Conservation (phyloP, 2,888 invertebrate species). For the Drosophila neonasuta region DNA sequence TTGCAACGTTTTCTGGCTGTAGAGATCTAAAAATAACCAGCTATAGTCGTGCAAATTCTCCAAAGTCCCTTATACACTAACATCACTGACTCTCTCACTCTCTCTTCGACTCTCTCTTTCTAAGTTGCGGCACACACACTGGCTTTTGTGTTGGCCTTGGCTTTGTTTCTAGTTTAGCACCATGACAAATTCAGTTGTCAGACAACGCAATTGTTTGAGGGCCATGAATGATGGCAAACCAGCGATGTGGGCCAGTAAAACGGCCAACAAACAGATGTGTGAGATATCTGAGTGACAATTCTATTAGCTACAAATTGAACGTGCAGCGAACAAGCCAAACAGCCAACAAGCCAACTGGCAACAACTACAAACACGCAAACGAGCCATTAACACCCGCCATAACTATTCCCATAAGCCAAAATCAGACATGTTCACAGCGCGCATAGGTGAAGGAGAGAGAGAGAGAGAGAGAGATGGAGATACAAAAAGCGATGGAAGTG, state of each 20-base stretch:
- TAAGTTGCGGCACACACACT: slow-evolving; percentile 41
- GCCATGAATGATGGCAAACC: slow-evolving; percentile 64
- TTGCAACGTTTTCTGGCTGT: slow-evolving; percentile 37
- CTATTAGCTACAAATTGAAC: slow-evolving; percentile 70
- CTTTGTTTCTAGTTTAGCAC: slow-evolving; percentile 65
- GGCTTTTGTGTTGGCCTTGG: slow-evolving; percentile 58
- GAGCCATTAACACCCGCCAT: slow-evolving; percentile 66
- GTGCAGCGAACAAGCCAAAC: slow-evolving; percentile 16
- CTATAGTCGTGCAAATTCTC: slow-evolving; percentile 22
- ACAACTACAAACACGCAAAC: slow-evolving; percentile 57
- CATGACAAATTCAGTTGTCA: slow-evolving; percentile 76
- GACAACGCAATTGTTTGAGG: slow-evolving; percentile 64
- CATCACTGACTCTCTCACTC: neutral
- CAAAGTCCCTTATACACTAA: slow-evolving; percentile 24
- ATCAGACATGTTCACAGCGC: slow-evolving; percentile 12
- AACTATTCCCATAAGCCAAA: slow-evolving; percentile 54
- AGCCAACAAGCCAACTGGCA: slow-evolving; percentile 23
- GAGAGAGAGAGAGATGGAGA: no score
- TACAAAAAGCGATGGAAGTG: neutral
- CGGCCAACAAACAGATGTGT: slow-evolving; percentile 52
- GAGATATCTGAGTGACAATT: slow-evolving; percentile 70
- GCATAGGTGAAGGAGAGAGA: neutral
- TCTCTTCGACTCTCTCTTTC: slow-evolving; percentile 6
- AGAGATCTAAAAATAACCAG: slow-evolving; percentile 5
- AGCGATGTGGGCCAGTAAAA: slow-evolving; percentile 19